Evolutionary conservation across 1,140 invertebrate genomes (phyloP).

Genomic region (Drosophila novamexicana): DNA sequence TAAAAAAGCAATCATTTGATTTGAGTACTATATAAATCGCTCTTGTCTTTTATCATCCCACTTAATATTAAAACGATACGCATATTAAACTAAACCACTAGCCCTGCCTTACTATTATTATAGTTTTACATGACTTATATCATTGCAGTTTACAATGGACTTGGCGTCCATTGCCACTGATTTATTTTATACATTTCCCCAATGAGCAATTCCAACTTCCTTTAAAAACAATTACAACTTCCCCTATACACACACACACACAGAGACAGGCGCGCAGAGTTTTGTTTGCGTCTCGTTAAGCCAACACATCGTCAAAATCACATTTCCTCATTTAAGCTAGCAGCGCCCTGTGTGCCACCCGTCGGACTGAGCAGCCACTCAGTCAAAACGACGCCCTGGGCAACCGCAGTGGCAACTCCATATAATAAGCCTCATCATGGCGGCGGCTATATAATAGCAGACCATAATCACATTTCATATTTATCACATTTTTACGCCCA

Average conservation of each 20-base stretch:
- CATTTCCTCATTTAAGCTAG: constrained; percentile 67
- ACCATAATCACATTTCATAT: constrained; percentile 84
- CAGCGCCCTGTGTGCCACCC: constrained; percentile 5
- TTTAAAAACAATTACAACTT: constrained; percentile 82
- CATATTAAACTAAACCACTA: not conserved
- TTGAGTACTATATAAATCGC: not conserved
- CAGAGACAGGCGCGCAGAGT: constrained; percentile 7
- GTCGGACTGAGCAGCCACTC: constrained; percentile 44
- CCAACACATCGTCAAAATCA: constrained; percentile 83
- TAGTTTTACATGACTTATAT: constrained; percentile 10
- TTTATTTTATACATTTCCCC: constrained; percentile 78
- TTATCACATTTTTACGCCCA: constrained; percentile 84
- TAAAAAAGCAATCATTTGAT: not conserved
- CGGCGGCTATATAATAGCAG: constrained; percentile 68
- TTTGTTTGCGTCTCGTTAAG: constrained; percentile 61
- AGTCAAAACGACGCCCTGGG: constrained; percentile 76
- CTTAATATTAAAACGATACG: not conserved
- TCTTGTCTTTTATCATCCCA: not conserved
- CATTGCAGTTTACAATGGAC: constrained; percentile 7
- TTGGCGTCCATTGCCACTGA: constrained; percentile 27
- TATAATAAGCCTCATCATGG: constrained; percentile 79
- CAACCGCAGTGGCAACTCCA: constrained; percentile 75
- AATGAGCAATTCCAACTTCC: constrained; percentile 75
- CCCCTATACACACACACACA: constrained; percentile 35
- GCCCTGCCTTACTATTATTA: not conserved